phyloP scores from a whole-genome alignment of 2,113 vertebrate species.

The Spermophilus dauricus region DNA sequence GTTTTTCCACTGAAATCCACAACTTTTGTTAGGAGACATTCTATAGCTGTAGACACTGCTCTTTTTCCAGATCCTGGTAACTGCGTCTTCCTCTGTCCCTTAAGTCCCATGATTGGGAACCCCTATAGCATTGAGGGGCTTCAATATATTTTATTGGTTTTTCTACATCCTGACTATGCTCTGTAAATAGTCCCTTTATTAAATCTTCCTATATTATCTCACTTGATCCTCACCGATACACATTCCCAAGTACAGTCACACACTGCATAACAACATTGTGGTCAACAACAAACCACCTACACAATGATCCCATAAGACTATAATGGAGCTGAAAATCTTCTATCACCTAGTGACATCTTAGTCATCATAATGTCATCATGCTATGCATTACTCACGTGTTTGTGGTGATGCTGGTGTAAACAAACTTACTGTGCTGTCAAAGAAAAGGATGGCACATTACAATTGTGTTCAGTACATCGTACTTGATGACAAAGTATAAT shows the following conservation, averaged over 20 bases:
- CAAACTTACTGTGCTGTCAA: background rate
- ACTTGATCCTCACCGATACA: background rate
- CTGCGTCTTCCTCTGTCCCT: background rate
- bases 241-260: background rate
- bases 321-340: background rate
- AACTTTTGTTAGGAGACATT: background rate
- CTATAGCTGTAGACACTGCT: background rate
- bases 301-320: background rate
- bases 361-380: background rate
- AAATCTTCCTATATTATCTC: background rate
- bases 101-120: background rate
- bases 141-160: conserved; percentile 38
- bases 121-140: background rate
- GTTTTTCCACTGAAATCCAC: conserved; percentile 33
- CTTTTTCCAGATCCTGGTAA: background rate
- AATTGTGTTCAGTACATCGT: background rate
- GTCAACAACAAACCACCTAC: background rate
- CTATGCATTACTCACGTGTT: background rate
- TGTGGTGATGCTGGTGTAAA: background rate
- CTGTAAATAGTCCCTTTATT: conserved; percentile 35
- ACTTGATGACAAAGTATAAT: background rate
- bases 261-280: background rate
- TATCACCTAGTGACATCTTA: background rate
- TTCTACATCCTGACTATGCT: background rate
- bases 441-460: background rate